These are phyloP conservation scores for Petrolisthes manimaculis DNA, from an alignment of 2,888 invertebrate species.

Conservation along the genomic window DNA sequence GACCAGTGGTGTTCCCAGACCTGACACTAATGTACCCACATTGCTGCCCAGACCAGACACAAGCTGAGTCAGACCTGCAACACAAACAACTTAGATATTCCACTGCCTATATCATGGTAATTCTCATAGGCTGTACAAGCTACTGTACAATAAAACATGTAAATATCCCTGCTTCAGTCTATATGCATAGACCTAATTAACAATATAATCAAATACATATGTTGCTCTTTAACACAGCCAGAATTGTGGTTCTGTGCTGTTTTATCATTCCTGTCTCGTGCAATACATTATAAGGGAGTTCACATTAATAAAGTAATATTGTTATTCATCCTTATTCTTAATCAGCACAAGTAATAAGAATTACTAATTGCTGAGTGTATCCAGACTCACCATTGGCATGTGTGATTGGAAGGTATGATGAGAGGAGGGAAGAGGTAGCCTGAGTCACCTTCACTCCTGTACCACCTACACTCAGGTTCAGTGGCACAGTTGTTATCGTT, in stretches of 20 bases:
- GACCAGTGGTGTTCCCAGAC: conserved; percentile 50
- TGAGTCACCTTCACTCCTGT: conserved; percentile 54
- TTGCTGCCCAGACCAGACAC: conserved; percentile 57
- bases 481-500: conserved; percentile 59
- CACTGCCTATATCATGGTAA: no score
- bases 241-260: no score
- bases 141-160: no score
- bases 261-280: no score
- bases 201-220: conserved; percentile 14
- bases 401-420: conserved; percentile 61
- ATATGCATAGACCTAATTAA: background rate
- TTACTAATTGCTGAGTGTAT: background rate
- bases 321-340: no score
- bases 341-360: no score
- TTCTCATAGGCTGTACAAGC: no score
- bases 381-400: conserved; percentile 58
- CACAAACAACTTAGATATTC: background rate
- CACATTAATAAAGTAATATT: no score
- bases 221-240: no score
- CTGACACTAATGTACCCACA: conserved; percentile 57
- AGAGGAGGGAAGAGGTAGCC: conserved; percentile 47
- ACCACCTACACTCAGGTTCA: conserved; percentile 61
- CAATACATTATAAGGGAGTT: no score
- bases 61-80: conserved; percentile 61
- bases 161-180: background rate